Base-by-base conservation (phyloP, 2,113 vertebrate genomes). In the Chaenocephalus aceratus region DNA sequence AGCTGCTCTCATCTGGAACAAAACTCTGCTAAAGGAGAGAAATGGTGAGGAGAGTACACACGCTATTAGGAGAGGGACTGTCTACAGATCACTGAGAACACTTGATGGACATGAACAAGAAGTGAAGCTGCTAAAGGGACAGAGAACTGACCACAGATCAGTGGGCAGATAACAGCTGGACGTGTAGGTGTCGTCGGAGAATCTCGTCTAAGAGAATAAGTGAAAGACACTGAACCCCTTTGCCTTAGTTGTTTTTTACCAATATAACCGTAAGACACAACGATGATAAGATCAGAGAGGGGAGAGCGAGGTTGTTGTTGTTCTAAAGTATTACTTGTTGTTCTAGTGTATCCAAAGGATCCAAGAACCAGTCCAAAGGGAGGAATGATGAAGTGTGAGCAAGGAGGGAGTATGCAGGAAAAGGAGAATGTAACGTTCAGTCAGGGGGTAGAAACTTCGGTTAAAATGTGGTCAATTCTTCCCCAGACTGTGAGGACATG, bases 1-100 rank as follows among this genome's bases (percentile, higher is more conserved):
- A 45, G 87, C 53, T 59, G 77, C 84, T 71, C 61, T 89, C 85
- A 65, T 68, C 82, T 79, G 84, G 81, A 86, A 83, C 85, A 66
- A 79, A 87, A 73, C 12, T 41, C 75, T 18, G 30, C 73, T 51
- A 41, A 62, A 79, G 64, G 44, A 75, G 51, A 78, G 77, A 63
- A 61, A 64, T 26, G 82, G 64, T 1, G 23, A 67, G 58, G 52
- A 77, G 67, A 46, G 46, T 54, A 18, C 86, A 82, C 75, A 79
- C 23, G 67, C 53, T 65, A 59, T 81, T 82, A 84, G 75, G 15
- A 41, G 36, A 63, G 49, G 26, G 3, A 30, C 26, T 30, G 26
- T 75, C 78, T 26, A 41, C 80, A 72, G 63, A 54, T 84, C 54
- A 72, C 6, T 61, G 49, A 60, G 45, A 80, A 30, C 26, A 30